phyloP scores from a whole-genome alignment of 23 tunicate genomes.

The Trididemnum clinides region DNA sequence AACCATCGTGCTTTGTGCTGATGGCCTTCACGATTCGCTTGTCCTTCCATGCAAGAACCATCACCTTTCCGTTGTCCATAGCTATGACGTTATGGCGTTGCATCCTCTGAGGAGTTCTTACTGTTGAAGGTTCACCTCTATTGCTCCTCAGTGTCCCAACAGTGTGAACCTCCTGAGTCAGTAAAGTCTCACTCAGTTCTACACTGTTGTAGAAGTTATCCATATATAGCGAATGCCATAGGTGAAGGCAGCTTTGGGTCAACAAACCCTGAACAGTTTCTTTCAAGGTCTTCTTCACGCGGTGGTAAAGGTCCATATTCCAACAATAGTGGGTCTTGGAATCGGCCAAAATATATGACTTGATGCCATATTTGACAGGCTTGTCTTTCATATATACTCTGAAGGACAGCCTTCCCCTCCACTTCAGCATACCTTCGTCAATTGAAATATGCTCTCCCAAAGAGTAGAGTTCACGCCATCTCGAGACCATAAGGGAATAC shows the following conservation, averaged over 20 bases:
- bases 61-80: slow-evolving; percentile 13
- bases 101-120: slow-evolving; percentile 5
- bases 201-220: slow-evolving; percentile 43
- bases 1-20: slow-evolving; percentile 36
- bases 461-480: slow-evolving; percentile 27
- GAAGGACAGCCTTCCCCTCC: slow-evolving; percentile 39
- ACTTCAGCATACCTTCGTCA: slow-evolving; percentile 48
- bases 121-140: background rate
- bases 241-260: slow-evolving; percentile 4
- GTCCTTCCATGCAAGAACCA: slow-evolving; percentile 40
- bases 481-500: background rate
- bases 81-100: slow-evolving; percentile 1
- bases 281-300: slow-evolving; percentile 14
- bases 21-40: slow-evolving; percentile 41
- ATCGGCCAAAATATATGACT: slow-evolving; percentile 43
- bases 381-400: slow-evolving; percentile 32
- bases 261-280: slow-evolving; percentile 37
- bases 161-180: slow-evolving; percentile 22
- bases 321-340: slow-evolving; percentile 27
- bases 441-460: slow-evolving; percentile 48
- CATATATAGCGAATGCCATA: slow-evolving; percentile 39
- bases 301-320: slow-evolving; percentile 19
- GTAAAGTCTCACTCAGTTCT: slow-evolving; percentile 20
- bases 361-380: slow-evolving; percentile 50
- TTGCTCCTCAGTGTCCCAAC: slow-evolving; percentile 17